A percentile compares a stretch with the other conserved stretches of the same genome.
Evolutionary conservation across 1,140 invertebrate species (phyloP).

Genomic region (Phortica variegata): DNA sequence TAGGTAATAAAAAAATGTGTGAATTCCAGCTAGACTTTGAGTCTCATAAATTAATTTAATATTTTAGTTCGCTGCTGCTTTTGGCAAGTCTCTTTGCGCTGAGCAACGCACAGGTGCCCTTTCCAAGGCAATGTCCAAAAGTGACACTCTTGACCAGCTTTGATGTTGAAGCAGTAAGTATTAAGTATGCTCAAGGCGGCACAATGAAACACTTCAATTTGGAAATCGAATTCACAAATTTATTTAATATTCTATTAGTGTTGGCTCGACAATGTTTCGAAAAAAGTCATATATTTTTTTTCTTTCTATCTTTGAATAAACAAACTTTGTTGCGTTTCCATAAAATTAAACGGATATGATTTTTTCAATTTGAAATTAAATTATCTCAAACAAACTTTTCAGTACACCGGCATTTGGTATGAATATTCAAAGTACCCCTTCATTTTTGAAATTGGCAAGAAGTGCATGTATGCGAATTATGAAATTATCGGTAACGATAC

Average conservation of each 20-base stretch:
- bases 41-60: not conserved
- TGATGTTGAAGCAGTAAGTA: slow-evolving; percentile 60
- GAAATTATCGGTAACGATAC: slow-evolving; percentile 61
- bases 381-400: not conserved
- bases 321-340: not conserved
- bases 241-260: not conserved
- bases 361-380: not conserved
- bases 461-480: slow-evolving; percentile 74
- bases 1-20: too few species aligned
- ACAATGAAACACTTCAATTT: not conserved
- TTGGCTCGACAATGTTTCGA: not conserved
- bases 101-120: slow-evolving; percentile 62
- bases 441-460: slow-evolving; percentile 72
- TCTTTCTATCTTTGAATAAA: not conserved
- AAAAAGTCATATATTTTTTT: not conserved
- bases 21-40: slow-evolving; percentile 22
- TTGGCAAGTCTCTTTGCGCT: not conserved
- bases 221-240: not conserved
- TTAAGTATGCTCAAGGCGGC: too few species aligned
- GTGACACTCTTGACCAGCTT: slow-evolving; percentile 65
- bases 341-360: not conserved
- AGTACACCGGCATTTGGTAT: slow-evolving; percentile 76
- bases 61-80: not conserved
- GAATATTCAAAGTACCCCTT: slow-evolving; percentile 77
- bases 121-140: slow-evolving; percentile 66